Evolutionary conservation across 2,113 vertebrate genomes (phyloP).

Genomic region (Gadus macrocephalus): DNA sequence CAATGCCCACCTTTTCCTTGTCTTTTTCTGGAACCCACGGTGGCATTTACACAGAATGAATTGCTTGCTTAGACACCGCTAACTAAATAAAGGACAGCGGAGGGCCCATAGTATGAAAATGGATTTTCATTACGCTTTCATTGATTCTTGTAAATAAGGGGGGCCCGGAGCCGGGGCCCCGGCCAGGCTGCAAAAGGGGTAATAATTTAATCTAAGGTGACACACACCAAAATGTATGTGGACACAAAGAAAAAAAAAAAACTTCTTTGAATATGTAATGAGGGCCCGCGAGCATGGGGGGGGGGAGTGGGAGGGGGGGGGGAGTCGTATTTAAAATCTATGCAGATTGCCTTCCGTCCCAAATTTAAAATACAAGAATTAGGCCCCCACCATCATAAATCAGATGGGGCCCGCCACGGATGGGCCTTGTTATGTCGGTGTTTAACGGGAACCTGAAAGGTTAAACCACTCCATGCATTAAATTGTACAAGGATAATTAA

Average conservation of each 20-base stretch:
- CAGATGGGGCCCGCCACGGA: slow-evolving; percentile 91
- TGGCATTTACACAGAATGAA: slow-evolving; percentile 99
- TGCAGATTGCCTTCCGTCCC: slow-evolving; percentile 99
- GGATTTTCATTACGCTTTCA: slow-evolving; percentile 99
- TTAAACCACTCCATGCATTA: slow-evolving; percentile 98
- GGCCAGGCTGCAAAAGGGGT: slow-evolving; percentile 93
- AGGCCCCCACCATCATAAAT: slow-evolving; percentile 99
- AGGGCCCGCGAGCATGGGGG: slow-evolving; percentile 77
- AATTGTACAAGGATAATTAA: slow-evolving; percentile 99
- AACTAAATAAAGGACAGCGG: slow-evolving; percentile 99
- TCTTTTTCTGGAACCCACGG: slow-evolving; percentile 33
- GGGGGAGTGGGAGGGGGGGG: slow-evolving; percentile 44
- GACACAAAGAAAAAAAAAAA: slow-evolving; percentile 88
- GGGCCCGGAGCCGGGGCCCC: slow-evolving; percentile 84
- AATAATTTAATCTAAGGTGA: slow-evolving; percentile 99
- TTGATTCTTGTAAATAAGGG: slow-evolving; percentile 99
- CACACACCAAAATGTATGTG: slow-evolving; percentile 99
- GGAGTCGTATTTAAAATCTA: slow-evolving; percentile 89
- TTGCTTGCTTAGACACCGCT: slow-evolving; percentile 99
- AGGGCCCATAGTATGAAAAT: slow-evolving; percentile 99
- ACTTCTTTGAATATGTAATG: slow-evolving; percentile 99
- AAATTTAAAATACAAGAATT: slow-evolving; percentile 99
- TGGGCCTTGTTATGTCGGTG: slow-evolving; percentile 97
- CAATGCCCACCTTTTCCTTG: slow-evolving; percentile 75
- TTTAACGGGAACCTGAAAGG: slow-evolving; percentile 99